A percentile compares a stretch with the other conserved stretches of the same genome.
Conservation (phyloP, 2,113 vertebrate genomes). For the Galeopterus variegatus region DNA sequence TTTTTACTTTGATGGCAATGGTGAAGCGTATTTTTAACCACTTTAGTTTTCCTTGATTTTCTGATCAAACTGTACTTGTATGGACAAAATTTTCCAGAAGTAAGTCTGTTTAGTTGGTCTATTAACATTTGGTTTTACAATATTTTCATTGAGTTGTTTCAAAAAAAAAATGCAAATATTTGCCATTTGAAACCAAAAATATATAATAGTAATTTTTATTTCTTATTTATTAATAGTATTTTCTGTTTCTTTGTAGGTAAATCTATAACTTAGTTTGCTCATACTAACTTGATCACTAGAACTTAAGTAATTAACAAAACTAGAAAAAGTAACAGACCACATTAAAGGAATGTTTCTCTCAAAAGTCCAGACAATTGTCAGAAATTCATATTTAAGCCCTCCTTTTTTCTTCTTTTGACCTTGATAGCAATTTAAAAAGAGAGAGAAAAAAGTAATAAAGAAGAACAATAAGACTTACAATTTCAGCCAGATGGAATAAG, state of each 20-base stretch:
- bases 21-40: neutral
- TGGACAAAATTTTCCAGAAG: neutral
- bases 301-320: neutral
- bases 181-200: neutral
- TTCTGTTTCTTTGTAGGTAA: neutral
- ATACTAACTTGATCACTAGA: neutral
- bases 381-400: neutral
- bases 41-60: neutral
- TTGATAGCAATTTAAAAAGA: too few relatives aligned
- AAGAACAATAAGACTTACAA: neutral
- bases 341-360: neutral
- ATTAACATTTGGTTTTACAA: neutral
- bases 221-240: neutral
- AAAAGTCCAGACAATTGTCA: neutral
- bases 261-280: neutral
- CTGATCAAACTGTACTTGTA: neutral
- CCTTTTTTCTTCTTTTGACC: too few relatives aligned
- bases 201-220: neutral
- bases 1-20: neutral
- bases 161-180: neutral
- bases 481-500: neutral
- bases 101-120: neutral
- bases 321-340: neutral
- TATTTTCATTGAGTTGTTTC: neutral
- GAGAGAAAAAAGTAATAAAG: too few relatives aligned